These are phyloP conservation scores for Hydrotaea cyrtoneurina DNA, from an alignment of 2,888 invertebrate genomes.

Conservation along the genomic window DNA sequence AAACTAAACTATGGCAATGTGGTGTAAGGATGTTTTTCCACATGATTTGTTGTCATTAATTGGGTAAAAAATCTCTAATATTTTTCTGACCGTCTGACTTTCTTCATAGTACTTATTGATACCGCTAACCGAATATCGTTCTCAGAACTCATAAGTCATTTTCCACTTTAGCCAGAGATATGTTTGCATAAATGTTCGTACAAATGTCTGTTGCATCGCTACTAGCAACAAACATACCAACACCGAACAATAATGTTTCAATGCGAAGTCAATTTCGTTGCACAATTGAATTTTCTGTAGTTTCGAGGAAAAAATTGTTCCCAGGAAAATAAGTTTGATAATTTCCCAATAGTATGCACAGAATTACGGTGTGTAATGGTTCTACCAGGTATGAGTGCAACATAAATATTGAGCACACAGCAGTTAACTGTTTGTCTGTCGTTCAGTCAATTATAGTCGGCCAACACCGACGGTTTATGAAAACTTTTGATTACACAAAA, in stretches of 20 bases:
- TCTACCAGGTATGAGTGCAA: conserved; percentile 19
- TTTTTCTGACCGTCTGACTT: no score
- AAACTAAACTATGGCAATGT: no score
- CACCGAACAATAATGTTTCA: conserved; percentile 75
- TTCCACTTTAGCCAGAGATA: no score
- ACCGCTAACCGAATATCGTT: no score
- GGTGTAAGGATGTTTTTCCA: no score
- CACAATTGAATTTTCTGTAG: conserved; percentile 20
- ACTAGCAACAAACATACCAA: conserved; percentile 69
- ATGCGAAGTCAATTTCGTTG: conserved; percentile 73
- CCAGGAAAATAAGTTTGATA: conserved; percentile 71
- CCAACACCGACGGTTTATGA: neutral
- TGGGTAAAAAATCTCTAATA: no score
- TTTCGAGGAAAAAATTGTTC: neutral
- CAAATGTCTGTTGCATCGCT: conserved; percentile 13
- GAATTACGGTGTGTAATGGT: conserved; percentile 56
- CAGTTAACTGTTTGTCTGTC: conserved; percentile 8
- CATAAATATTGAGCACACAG: neutral
- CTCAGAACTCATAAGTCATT: no score
- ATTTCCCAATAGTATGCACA: conserved; percentile 78
- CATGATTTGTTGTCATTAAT: no score
- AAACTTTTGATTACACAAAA: no score
- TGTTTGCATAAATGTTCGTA: conserved; percentile 1
- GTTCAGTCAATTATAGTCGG: neutral
- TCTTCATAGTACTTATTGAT: no score